Conservation (phyloP, 1,140 invertebrate genomes). For the Heliconius hermathena region DNA sequence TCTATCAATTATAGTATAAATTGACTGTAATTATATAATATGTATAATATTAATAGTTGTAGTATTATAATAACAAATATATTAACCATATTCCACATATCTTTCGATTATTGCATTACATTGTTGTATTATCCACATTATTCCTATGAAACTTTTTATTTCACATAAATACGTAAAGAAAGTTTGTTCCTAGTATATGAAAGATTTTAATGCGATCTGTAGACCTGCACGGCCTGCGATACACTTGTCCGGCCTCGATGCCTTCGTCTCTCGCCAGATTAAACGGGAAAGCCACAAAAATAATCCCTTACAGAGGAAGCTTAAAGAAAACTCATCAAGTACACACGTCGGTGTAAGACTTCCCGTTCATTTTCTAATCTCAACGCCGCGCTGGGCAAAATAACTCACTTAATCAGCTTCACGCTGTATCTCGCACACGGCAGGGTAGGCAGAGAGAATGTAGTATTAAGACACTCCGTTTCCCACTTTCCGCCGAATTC, state of each 20-base stretch:
- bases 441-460: no score
- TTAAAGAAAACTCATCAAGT: constrained; percentile 70
- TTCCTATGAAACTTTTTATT: neutral
- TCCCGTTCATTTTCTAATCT: constrained; percentile 67
- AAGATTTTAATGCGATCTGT: neutral
- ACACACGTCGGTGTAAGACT: constrained; percentile 52
- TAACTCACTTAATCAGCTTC: constrained; percentile 41
- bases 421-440: no score
- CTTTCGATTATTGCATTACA: no score
- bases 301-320: constrained; percentile 43
- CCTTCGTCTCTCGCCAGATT: constrained; percentile 36
- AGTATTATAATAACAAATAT: neutral
- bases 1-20: neutral
- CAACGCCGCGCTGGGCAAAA: constrained; percentile 37
- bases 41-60: neutral
- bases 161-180: neutral
- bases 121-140: no score
- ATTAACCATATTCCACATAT: no score
- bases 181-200: neutral
- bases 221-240: constrained; percentile 25
- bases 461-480: no score
- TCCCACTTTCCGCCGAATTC: no score
- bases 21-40: neutral
- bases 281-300: constrained; percentile 40
- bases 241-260: constrained; percentile 36